phyloP scores from a whole-genome alignment of 2,113 vertebrate genomes.

The Pontoporia blainvillei region DNA sequence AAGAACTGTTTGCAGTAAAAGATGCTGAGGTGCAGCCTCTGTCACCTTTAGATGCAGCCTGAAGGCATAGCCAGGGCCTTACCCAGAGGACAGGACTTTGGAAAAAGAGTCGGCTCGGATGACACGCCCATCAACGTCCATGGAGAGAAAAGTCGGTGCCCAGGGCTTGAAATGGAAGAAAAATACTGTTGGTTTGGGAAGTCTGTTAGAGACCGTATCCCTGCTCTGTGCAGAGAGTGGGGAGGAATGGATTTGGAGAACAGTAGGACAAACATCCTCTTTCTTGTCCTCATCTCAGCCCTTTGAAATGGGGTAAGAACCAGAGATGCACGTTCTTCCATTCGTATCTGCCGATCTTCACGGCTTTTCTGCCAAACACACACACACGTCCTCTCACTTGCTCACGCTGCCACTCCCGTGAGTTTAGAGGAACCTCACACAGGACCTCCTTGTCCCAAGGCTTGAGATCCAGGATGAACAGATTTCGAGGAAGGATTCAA shows the following conservation, averaged over 20 bases:
- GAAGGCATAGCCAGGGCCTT: conserved; percentile 21
- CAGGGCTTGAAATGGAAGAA: conserved; percentile 75
- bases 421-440: not conserved
- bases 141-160: conserved; percentile 83
- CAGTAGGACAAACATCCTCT: not conserved
- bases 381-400: not conserved
- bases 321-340: not conserved
- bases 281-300: not conserved
- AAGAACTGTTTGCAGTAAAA: not conserved
- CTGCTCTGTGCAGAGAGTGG: not conserved
- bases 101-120: conserved; percentile 85
- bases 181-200: not conserved
- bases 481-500: not conserved
- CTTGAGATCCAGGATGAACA: not conserved
- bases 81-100: conserved; percentile 86
- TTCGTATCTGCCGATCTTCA: not conserved
- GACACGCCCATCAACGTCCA: conserved; percentile 83
- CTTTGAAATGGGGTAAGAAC: not conserved
- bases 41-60: not conserved
- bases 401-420: not conserved
- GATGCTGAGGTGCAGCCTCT: not conserved
- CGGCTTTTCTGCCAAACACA: not conserved
- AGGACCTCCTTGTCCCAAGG: not conserved
- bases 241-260: not conserved
- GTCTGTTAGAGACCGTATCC: not conserved